Base-by-base conservation (phyloP, 2,113 vertebrate genomes). In the Python bivittatus region DNA sequence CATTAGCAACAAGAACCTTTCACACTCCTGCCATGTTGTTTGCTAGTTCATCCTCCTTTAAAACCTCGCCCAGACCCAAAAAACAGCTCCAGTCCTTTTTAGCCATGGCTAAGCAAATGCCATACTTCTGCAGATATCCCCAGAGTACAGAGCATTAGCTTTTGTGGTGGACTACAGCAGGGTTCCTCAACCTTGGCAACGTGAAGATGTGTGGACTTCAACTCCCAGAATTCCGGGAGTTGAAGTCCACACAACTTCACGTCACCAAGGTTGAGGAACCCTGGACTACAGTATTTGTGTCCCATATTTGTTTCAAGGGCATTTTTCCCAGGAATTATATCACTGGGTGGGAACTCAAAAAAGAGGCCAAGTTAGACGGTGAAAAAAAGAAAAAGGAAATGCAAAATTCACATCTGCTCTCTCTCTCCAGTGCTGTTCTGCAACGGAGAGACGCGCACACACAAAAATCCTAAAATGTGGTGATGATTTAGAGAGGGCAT, bases 111-210 rank as follows among this genome's bases (percentile, higher is more conserved):
- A 29, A 12, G 12, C 22, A 86, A 42, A 53, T 8, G 48, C 57
- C n/a, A 88, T 89, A 64, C 12, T 86, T 27, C 87, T 87, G 57
- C 0, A 90, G 33, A 17, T 7, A 33, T 44, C 54, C 52, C 87
- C 12, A 64, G 22, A 54, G 88, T 72, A 84, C 20, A 84, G 90
- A 92, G 86, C 58, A 38, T 0, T 94, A 60, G 91, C 88, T 84
- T 94, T 61, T 61, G 93, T 91, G 94, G 93, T 22, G 72, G 54
- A 94, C 25, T 84, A 79, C 42, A 92, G 64, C n/a, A n/a, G n/a
- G n/a, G n/a, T n/a, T n/a, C n/a, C n/a, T n/a, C n/a, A n/a, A n/a
- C n/a, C n/a, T n/a, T n/a, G n/a, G n/a, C n/a, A n/a, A n/a, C n/a
- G n/a, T n/a, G n/a, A n/a, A n/a, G n/a, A n/a, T n/a, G n/a, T n/a